Conservation (phyloP, 2,113 vertebrate genomes). For the Passerina amoena region DNA sequence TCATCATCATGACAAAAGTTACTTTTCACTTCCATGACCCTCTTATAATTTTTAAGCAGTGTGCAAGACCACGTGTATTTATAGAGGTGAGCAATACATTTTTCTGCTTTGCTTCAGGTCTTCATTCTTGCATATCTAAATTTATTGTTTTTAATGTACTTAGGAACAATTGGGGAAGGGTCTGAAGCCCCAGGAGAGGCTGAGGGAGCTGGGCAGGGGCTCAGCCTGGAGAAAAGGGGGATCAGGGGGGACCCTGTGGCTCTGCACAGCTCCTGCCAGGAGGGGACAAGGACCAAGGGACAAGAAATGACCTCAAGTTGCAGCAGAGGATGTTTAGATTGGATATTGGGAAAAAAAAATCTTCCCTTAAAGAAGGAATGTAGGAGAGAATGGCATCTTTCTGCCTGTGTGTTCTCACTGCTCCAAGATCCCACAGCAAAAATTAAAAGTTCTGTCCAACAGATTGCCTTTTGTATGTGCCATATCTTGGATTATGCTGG, state of each 20-base stretch:
- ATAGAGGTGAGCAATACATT: not conserved
- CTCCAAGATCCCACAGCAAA: not conserved
- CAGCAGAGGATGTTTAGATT: not conserved
- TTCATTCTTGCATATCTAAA: not conserved
- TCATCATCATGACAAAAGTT: not conserved
- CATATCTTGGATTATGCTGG: not conserved
- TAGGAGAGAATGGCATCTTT: not conserved
- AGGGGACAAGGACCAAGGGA: not conserved
- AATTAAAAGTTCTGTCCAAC: fast-evolving
- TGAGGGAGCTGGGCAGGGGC: not conserved
- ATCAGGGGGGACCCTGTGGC: not conserved
- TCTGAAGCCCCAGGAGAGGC: fast-evolving
- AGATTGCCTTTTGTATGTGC: not conserved
- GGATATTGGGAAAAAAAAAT: not conserved
- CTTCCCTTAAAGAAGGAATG: not conserved
- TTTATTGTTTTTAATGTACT: not conserved
- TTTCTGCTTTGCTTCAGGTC: fast-evolving
- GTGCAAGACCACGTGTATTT: fast-evolving
- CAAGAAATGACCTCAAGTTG: not conserved
- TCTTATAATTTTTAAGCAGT: not conserved
- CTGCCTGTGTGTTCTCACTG: not conserved
- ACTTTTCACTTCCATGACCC: not conserved
- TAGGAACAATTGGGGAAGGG: not conserved
- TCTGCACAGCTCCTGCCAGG: not conserved
- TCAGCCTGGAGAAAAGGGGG: not conserved